Conservation (phyloP, 2,113 vertebrate species). For the Plotosus lineatus region DNA sequence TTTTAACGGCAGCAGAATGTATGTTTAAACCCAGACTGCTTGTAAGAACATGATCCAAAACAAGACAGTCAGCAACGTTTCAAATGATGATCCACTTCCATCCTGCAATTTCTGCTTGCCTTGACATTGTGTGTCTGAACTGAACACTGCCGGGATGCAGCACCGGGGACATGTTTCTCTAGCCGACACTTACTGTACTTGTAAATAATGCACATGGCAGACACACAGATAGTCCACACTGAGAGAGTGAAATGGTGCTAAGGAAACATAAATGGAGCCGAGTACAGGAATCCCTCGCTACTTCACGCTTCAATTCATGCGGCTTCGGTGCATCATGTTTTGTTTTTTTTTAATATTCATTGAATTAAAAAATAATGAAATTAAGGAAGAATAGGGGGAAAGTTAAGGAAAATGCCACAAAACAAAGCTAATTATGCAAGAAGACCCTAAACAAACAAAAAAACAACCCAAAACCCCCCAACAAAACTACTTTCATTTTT, state of each 20-base stretch:
- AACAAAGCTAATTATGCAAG: too few relatives aligned
- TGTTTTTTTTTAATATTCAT: too few relatives aligned
- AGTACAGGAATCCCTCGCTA: too few relatives aligned
- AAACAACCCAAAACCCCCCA: too few relatives aligned
- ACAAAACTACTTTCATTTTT: too few relatives aligned
- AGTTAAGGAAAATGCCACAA: too few relatives aligned
- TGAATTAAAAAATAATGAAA: too few relatives aligned
- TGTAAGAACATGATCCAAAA: slow-evolving; percentile 45
- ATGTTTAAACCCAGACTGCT: slow-evolving; percentile 34
- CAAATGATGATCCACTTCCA: background rate
- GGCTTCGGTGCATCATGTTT: too few relatives aligned
- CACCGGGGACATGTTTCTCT: slow-evolving; percentile 1
- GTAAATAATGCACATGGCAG: slow-evolving; percentile 43
- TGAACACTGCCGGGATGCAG: background rate
- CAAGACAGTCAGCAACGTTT: background rate
- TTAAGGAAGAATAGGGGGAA: too few relatives aligned
- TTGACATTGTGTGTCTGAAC: background rate
- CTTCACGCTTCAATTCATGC: too few relatives aligned
- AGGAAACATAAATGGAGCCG: background rate
- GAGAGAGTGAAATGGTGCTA: slow-evolving; percentile 6
- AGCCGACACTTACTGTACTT: background rate
- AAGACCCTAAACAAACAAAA: too few relatives aligned
- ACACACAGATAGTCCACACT: background rate
- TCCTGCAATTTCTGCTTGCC: background rate
- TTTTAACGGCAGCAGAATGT: slow-evolving; percentile 27